Conservation (phyloP, 2,797 vertebrate genomes). For the Bovichtus diacanthus region DNA sequence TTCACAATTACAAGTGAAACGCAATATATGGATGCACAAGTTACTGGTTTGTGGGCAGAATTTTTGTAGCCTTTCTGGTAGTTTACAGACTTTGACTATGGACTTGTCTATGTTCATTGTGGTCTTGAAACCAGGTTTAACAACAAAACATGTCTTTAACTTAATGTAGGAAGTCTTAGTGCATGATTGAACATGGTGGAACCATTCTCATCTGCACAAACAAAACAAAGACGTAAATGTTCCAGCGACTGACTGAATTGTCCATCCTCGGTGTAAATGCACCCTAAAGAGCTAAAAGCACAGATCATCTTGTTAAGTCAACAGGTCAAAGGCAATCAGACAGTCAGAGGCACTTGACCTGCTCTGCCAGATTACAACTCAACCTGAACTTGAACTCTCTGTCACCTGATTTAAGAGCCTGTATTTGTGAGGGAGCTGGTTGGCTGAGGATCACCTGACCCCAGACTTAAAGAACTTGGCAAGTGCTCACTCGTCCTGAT, state of each 20-base stretch:
- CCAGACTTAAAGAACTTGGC: conserved; percentile 56
- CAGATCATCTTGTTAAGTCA: conserved; percentile 26
- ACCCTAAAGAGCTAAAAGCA: conserved; percentile 9
- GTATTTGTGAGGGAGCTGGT: conserved; percentile 33
- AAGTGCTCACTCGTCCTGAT: conserved; percentile 71
- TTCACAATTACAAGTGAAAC: background rate
- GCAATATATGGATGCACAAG: background rate
- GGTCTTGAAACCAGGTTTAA: background rate
- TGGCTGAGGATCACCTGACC: conserved; percentile 62
- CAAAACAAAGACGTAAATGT: background rate
- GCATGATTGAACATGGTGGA: background rate
- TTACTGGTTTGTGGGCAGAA: background rate
- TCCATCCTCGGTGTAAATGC: background rate
- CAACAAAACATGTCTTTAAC: background rate
- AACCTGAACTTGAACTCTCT: conserved; percentile 72
- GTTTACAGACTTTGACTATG: background rate
- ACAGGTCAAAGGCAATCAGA: conserved; percentile 39
- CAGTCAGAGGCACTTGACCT: conserved; percentile 47
- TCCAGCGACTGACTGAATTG: background rate
- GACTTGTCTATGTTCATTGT: background rate
- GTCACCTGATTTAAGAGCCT: conserved; percentile 50
- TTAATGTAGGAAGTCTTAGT: background rate
- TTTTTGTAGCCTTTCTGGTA: background rate
- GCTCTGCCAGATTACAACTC: conserved; percentile 28
- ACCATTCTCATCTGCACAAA: background rate